phyloP scores from a whole-genome alignment of 2,113 vertebrate genomes.

The Burhinus oedicnemus region DNA sequence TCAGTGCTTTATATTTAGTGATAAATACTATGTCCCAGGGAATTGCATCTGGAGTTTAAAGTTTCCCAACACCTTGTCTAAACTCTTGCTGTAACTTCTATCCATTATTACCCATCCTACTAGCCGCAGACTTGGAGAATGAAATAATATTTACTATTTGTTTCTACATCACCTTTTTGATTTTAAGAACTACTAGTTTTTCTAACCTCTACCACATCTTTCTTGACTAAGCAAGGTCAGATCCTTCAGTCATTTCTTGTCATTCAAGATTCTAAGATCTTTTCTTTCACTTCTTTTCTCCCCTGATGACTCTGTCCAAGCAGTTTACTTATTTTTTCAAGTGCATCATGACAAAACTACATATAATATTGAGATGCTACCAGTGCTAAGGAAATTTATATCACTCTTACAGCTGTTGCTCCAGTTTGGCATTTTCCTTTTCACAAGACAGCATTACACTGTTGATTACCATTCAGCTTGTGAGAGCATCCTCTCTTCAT shows the following conservation, averaged over 20 bases:
- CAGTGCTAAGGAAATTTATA: not conserved
- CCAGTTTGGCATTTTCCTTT: not conserved
- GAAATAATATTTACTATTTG: not conserved
- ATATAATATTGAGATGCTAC: not conserved
- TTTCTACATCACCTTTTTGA: not conserved
- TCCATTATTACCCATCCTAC: not conserved
- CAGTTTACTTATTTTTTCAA: not conserved
- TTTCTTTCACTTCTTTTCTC: not conserved
- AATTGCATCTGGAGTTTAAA: not conserved
- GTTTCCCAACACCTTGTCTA: not conserved
- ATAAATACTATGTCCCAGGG: not conserved
- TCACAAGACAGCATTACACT: not conserved
- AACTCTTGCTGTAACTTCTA: not conserved
- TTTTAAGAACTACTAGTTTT: not conserved
- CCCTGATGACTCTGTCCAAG: not conserved
- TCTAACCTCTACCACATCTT: not conserved
- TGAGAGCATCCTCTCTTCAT: not conserved
- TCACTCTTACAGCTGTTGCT: not conserved
- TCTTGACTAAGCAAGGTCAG: not conserved
- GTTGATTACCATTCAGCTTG: not conserved
- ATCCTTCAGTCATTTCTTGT: not conserved
- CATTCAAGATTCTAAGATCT: not conserved
- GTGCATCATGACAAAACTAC: not conserved
- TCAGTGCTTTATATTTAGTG: not conserved
- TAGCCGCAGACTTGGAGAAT: not conserved